phyloP scores from a whole-genome alignment of 2,797 vertebrate species.

The Poeciliopsis presidionis region DNA sequence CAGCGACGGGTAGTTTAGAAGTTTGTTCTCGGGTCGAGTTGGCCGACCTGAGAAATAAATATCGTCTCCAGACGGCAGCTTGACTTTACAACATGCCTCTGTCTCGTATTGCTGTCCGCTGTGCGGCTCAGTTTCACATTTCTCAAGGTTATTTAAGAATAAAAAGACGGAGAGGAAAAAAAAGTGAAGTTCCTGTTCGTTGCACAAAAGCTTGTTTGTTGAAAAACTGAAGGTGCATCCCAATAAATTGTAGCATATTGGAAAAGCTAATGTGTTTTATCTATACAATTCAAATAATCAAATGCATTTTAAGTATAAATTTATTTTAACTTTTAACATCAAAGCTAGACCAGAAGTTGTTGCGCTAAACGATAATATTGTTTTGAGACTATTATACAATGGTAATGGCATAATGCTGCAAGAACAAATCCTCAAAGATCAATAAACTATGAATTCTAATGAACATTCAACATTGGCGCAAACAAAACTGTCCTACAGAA shows the following conservation, averaged over 20 bases:
- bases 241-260: neutral
- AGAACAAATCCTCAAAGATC: too few relatives aligned
- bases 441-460: too few relatives aligned
- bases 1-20: constrained; percentile 46
- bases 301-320: neutral
- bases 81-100: constrained; percentile 41
- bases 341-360: too few relatives aligned
- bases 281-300: neutral
- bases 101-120: neutral
- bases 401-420: too few relatives aligned
- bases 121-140: neutral
- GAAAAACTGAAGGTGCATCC: neutral
- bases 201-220: neutral
- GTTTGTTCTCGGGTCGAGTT: constrained; percentile 39
- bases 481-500: too few relatives aligned
- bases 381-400: too few relatives aligned
- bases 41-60: constrained; percentile 37
- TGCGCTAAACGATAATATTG: too few relatives aligned
- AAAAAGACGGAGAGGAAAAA: neutral
- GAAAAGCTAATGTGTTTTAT: neutral
- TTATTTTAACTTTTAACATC: neutral
- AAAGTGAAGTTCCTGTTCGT: neutral
- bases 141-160: neutral
- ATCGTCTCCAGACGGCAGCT: constrained; percentile 33
- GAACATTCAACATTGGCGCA: too few relatives aligned